Percentiles rank a stretch among this genome's conserved stretches.
These are phyloP conservation scores for Tauraco erythrolophus DNA, from an alignment of 2,113 vertebrate species.

Conservation along the genomic window DNA sequence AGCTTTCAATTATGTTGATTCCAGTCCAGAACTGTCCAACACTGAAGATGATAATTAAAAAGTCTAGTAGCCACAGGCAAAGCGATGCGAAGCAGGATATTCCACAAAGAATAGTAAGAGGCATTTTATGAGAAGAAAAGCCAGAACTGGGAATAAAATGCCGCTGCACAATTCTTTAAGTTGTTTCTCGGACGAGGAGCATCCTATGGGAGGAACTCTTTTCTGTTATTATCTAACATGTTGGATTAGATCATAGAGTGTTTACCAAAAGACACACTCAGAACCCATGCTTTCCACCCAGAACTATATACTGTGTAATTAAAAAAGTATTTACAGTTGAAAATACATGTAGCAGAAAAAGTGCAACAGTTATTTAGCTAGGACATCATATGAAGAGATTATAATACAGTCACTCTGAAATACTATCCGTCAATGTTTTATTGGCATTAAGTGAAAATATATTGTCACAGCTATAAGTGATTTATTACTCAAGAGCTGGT, in stretches of 20 bases:
- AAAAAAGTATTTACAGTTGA: background rate
- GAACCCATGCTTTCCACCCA: background rate
- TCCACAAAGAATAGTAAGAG: slow-evolving; percentile 12
- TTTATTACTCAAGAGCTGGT: slow-evolving; percentile 19
- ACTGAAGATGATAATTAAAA: slow-evolving; percentile 80
- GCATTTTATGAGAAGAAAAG: slow-evolving; percentile 34
- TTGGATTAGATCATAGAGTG: background rate
- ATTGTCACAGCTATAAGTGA: background rate
- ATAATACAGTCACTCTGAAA: background rate
- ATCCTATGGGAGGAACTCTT: background rate
- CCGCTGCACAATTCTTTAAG: slow-evolving; percentile 25
- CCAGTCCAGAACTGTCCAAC: slow-evolving; percentile 87
- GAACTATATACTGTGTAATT: background rate
- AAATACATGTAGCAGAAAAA: slow-evolving; percentile 1
- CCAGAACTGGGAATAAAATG: background rate
- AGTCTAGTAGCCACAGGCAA: background rate
- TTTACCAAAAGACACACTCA: background rate
- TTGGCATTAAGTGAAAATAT: slow-evolving; percentile 12
- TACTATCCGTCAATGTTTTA: background rate
- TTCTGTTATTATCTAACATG: slow-evolving; percentile 3
- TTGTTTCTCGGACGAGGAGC: background rate
- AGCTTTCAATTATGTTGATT: slow-evolving; percentile 83
- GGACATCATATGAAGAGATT: background rate
- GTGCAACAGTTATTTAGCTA: slow-evolving; percentile 7
- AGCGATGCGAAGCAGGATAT: background rate